These are phyloP conservation scores for Protonibea diacanthus DNA, from an alignment of 2,797 vertebrate species.

Conservation along the genomic window DNA sequence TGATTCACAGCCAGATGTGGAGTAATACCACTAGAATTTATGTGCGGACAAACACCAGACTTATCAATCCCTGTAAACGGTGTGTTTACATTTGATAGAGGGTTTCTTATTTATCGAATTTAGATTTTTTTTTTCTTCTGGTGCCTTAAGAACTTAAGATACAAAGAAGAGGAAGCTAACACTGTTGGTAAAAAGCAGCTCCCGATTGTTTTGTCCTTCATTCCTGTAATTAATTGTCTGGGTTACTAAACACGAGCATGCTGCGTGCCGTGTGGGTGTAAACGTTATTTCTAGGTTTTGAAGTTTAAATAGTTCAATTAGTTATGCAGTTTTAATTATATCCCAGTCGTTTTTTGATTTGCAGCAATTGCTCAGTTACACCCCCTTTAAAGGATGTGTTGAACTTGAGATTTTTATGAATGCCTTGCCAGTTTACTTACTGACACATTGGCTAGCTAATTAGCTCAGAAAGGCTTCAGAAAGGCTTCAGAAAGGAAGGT, in stretches of 20 bases:
- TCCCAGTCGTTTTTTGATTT: slow-evolving; percentile 1
- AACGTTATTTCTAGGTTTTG: neutral
- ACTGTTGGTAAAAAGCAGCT: neutral
- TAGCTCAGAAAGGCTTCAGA: neutral
- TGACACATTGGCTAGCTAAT: slow-evolving; percentile 11
- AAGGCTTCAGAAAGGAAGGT: slow-evolving; percentile 14
- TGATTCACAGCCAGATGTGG: neutral
- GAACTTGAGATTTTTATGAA: neutral
- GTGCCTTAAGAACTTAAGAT: neutral
- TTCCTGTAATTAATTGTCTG: neutral
- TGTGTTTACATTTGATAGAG: neutral
- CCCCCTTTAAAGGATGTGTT: slow-evolving; percentile 10
- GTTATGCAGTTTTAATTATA: slow-evolving; percentile 26
- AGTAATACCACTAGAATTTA: neutral
- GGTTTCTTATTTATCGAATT: neutral
- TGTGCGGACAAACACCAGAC: neutral
- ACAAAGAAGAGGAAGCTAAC: neutral
- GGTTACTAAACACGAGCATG: neutral
- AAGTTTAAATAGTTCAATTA: slow-evolving; percentile 26
- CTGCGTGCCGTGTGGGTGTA: neutral
- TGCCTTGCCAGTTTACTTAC: neutral
- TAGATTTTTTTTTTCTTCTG: neutral
- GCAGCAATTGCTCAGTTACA: neutral
- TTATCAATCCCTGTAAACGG: neutral
- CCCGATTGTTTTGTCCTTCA: neutral